Evolutionary conservation across 1,140 invertebrate species (phyloP), one percentile per base, ranked within the genome.

Genomic region (Pseudomyrmex sp.): DNA sequence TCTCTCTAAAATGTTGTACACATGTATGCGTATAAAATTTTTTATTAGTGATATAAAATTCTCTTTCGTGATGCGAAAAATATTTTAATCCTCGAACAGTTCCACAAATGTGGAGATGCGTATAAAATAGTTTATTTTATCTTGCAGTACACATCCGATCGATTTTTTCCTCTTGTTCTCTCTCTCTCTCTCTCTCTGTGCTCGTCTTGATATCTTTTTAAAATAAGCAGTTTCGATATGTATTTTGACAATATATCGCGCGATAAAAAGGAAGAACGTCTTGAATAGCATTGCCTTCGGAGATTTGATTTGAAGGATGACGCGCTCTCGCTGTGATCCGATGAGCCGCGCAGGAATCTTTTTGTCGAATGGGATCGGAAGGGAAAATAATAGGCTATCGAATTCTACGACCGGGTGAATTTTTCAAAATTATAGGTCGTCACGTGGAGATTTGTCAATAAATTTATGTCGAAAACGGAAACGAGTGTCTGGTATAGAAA

Each of bases 271-370:
- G 35, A 52, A 4, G 9, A 66, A 63, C n/a, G n/a, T 44, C n/a
- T 1, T 62, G 59, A 75, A 26, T 26, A 35, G 65, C 44, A 44
- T 35, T 65, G 48, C 35, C 9, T 69, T 56, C 20, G 35, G 35
- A 23, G 20, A 56, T 79, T 69, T 69, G 56, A 79, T n/a, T 79
- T 79, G 50, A 79, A 79, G 20, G 2, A 46, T 44, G 52, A 70
- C 65, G 44, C 15, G 52, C 23, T 7, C 23, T 7, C 76, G 63
- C 18, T 58, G 54, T 56, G 54, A 58, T 68, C 52, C 52, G 26
- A n/a, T n/a, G n/a, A 12, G 23, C n/a, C 26, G 62, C 50, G 35
- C 13, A 70, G 56, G 58, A 79, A 79, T 79, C 44, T 70, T 48
- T 35, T 58, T 13, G 66, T 1, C 15, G 20, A 70, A 79, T 79